phyloP scores from a whole-genome alignment of 2,797 vertebrate species.

The Lophotriccus pileatus region DNA sequence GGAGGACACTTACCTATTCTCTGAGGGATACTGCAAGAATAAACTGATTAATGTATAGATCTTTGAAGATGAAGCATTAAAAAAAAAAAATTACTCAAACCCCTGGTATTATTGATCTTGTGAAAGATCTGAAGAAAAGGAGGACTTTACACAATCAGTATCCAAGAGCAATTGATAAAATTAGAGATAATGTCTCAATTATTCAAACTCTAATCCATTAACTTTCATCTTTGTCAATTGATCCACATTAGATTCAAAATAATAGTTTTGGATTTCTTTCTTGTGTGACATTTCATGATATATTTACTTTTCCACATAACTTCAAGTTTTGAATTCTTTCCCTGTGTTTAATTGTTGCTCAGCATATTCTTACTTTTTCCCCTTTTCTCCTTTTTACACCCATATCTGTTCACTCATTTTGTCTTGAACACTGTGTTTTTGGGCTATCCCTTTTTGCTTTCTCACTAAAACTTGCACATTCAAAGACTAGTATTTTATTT shows the following conservation, averaged over 20 bases:
- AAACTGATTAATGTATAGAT: neutral
- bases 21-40: conserved; percentile 8
- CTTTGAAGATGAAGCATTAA: neutral
- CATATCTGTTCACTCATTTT: neutral
- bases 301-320: neutral
- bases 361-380: neutral
- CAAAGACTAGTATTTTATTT: neutral
- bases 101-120: neutral
- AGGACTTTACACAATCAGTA: neutral
- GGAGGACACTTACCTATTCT: neutral
- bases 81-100: neutral
- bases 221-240: neutral
- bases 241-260: neutral
- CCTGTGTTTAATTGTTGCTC: neutral
- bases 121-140: neutral
- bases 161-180: neutral
- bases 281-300: neutral
- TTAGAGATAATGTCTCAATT: neutral
- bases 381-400: neutral
- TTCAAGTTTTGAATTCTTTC: neutral
- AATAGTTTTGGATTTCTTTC: neutral
- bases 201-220: neutral
- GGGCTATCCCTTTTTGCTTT: neutral
- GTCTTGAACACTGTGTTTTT: neutral
- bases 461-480: neutral